Conservation (phyloP, 2,113 vertebrate species). For the Limnothrissa miodon region DNA sequence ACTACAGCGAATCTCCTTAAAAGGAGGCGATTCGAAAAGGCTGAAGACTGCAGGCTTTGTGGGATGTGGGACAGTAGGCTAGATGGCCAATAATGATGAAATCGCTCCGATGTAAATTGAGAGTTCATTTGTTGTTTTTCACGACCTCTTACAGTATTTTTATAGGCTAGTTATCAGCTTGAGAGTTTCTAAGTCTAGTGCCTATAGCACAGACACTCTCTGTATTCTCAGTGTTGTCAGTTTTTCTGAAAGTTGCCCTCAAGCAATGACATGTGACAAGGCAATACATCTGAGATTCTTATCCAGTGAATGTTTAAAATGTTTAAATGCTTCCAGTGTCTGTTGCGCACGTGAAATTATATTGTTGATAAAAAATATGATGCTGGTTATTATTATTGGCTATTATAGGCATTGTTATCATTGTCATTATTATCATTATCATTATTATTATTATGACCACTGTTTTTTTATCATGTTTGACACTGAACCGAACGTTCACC, state of each 20-base stretch:
- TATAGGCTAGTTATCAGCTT: not conserved
- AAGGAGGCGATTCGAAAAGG: constrained; percentile 51
- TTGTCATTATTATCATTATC: not conserved
- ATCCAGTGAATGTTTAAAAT: not conserved
- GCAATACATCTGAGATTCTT: not conserved
- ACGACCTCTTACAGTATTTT: not conserved
- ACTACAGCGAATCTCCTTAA: constrained; percentile 53
- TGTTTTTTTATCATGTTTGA: not conserved
- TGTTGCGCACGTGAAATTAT: not conserved
- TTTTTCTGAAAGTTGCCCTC: not conserved
- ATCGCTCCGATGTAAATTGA: not conserved
- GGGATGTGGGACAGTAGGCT: not conserved
- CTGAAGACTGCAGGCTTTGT: not conserved
- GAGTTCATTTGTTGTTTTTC: not conserved
- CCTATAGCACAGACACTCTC: not conserved
- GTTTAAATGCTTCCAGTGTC: not conserved
- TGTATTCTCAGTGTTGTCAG: not conserved
- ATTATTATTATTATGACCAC: not conserved
- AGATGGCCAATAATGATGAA: not conserved
- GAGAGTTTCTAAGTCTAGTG: not conserved
- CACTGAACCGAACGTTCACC: not conserved
- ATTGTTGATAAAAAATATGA: not conserved
- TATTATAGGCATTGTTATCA: not conserved
- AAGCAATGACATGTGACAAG: constrained; percentile 1
- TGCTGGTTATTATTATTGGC: not conserved